Base-by-base conservation (phyloP, 2,888 invertebrate species). In the Deladenus siricidicola region DNA sequence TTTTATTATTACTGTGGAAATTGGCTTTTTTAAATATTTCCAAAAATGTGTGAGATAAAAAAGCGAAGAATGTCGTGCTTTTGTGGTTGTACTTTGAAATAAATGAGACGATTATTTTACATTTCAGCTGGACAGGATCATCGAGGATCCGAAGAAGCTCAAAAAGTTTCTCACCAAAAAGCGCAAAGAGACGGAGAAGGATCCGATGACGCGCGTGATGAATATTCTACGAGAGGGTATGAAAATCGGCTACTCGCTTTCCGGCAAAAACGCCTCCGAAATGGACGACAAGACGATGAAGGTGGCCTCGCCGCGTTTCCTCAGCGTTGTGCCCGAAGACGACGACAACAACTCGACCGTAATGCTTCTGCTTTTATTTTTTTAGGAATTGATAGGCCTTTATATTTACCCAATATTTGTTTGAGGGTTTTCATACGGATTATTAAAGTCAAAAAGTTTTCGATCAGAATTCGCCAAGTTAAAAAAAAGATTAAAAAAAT, bases 271-370 rank as follows among this genome's bases (percentile, higher is more conserved):
- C 28, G 39, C 60, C 14, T 61, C 64, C 44, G 59, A 60, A n/a
- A 24, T 64, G 29, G 64, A 65, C 45, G 42, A 61, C 28, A 61
- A 62, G 28, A 65, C 57, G 26, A 47, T 64, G 49, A 65, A 57
- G 30, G 26, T 75, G 57, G 67, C 63, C 34, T 76, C 76, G 1
- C 76, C 76, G 26, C 54, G 76, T 56, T 60, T 76, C 58, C 66
- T 76, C 62, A 69, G 69, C 10, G 65, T 76, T 23, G 66, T 48
- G 23, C 54, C 74, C n/a, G 76, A 76, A 29, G 68, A 73, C 19
- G 58, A 60, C 23, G 17, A 44, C 17, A 42, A 67, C n/a, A 60
- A 67, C 43, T 51, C 56, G 28, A 59, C 54, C 30, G 63, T 64
- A 50, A 60, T 10, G 39, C 39, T 34, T 10, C 39, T 10, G 6